Conservation (phyloP, 2,113 vertebrate genomes). For the Beaufortia kweichowensis region DNA sequence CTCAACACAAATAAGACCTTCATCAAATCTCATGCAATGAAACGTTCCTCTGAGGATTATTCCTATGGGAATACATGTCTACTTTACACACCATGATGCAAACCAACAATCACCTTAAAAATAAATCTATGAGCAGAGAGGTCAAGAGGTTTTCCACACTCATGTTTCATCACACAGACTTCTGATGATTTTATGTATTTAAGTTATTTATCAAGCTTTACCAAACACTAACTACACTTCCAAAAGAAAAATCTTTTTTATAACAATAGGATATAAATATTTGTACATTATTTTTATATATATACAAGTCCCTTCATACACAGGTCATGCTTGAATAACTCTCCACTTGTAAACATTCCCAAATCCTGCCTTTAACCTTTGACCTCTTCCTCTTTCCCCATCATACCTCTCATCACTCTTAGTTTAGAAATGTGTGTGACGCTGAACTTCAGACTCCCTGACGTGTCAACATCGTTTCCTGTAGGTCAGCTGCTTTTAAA, state of each 20-base stretch:
- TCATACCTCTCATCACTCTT: conserved; percentile 11
- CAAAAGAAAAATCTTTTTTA: background rate
- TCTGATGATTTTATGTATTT: no score
- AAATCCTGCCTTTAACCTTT: conserved; percentile 26
- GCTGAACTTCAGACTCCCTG: conserved; percentile 42
- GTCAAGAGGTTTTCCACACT: conserved; percentile 19
- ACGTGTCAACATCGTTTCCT: conserved; percentile 66
- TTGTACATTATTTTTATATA: no score
- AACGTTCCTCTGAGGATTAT: background rate
- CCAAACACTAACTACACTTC: no score
- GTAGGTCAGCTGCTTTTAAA: conserved; percentile 59
- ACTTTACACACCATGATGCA: background rate
- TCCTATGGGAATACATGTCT: background rate
- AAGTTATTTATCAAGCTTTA: no score
- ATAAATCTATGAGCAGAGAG: conserved; percentile 13
- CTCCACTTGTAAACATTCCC: conserved; percentile 18
- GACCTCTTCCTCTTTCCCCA: conserved; percentile 2
- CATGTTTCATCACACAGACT: background rate
- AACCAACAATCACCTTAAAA: conserved; percentile 11
- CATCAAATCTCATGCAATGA: background rate
- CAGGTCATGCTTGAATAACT: background rate
- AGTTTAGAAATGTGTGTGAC: background rate
- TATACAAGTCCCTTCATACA: background rate
- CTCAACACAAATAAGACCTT: background rate
- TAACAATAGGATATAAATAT: no score